Evolutionary conservation across 2,797 vertebrate genomes (phyloP).

Genomic region (Chelonia mydas): DNA sequence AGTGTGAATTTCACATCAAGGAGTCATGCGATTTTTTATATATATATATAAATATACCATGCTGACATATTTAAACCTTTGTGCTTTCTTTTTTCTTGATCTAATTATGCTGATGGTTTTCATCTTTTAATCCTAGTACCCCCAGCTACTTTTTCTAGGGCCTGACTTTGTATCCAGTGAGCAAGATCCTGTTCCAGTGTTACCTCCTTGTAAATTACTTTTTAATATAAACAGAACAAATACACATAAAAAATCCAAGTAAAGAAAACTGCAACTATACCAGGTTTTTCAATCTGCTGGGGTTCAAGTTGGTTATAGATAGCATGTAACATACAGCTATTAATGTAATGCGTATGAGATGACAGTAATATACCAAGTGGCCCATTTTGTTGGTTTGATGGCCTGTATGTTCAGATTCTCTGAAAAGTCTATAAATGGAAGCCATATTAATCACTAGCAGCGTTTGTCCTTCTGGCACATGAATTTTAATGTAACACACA

Average conservation of each 20-base stretch:
- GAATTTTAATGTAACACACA: slow-evolving; percentile 43
- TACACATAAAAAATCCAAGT: neutral
- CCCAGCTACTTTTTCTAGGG: slow-evolving; percentile 31
- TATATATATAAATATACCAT: neutral
- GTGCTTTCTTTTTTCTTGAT: slow-evolving; percentile 22
- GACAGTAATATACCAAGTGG: neutral
- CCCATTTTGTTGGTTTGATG: slow-evolving; percentile 17
- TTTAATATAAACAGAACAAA: slow-evolving; percentile 32
- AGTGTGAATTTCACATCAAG: slow-evolving; percentile 37
- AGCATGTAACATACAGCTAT: neutral
- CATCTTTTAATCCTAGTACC: slow-evolving; percentile 50
- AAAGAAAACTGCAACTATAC: neutral
- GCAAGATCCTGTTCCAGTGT: slow-evolving; percentile 32
- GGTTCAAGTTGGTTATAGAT: neutral
- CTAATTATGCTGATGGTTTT: slow-evolving; percentile 58
- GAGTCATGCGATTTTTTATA: slow-evolving; percentile 4
- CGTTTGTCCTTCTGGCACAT: slow-evolving; percentile 52
- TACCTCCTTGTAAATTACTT: neutral
- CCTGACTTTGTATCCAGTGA: slow-evolving; percentile 55
- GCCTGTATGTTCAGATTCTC: slow-evolving; percentile 21
- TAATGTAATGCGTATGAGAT: neutral
- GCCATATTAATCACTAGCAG: slow-evolving; percentile 11
- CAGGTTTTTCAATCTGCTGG: slow-evolving; percentile 1
- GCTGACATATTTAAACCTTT: slow-evolving; percentile 19
- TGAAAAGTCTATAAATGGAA: slow-evolving; percentile 27